Conservation (phyloP, 2,888 invertebrate genomes). For the Acanthococcus lagerstroemiae region DNA sequence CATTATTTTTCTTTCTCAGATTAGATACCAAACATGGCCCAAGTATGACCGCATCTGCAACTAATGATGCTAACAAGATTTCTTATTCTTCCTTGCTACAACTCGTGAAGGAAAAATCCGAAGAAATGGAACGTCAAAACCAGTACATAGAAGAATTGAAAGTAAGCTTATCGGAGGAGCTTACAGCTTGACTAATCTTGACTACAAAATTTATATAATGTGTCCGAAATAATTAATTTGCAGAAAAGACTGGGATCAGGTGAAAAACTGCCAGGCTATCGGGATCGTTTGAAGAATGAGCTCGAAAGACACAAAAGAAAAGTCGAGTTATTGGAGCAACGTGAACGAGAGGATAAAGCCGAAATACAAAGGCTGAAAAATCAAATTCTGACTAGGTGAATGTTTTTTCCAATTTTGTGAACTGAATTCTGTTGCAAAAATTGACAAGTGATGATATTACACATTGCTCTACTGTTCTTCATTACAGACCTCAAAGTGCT, state of each 20-base stretch:
- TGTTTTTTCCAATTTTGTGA: background rate
- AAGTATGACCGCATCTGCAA: background rate
- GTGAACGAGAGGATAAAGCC: conserved; percentile 42
- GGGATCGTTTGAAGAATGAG: conserved; percentile 40
- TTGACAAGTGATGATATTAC: background rate
- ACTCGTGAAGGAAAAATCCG: conserved; percentile 13
- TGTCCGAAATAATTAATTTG: background rate
- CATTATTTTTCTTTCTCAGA: too few species aligned
- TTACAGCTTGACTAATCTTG: too few species aligned
- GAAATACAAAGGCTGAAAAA: conserved; percentile 44
- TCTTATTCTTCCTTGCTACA: conserved; percentile 5
- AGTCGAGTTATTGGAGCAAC: conserved; percentile 36
- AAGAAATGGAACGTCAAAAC: conserved; percentile 5
- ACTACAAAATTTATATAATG: too few species aligned
- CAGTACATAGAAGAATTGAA: background rate
- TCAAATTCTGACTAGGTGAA: conserved; percentile 42
- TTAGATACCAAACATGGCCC: background rate
- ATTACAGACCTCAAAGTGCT: conserved; percentile 30
- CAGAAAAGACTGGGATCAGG: conserved; percentile 15
- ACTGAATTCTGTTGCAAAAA: background rate
- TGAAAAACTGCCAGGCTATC: conserved; percentile 33
- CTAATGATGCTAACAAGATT: background rate
- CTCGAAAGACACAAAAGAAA: conserved; percentile 43
- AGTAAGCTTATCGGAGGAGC: background rate
- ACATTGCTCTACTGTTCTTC: too few species aligned